A percentile compares a stretch with the other conserved stretches of the same genome.
phyloP scores from a whole-genome alignment of 2,113 vertebrate species.

The Marcusenius ussheri region DNA sequence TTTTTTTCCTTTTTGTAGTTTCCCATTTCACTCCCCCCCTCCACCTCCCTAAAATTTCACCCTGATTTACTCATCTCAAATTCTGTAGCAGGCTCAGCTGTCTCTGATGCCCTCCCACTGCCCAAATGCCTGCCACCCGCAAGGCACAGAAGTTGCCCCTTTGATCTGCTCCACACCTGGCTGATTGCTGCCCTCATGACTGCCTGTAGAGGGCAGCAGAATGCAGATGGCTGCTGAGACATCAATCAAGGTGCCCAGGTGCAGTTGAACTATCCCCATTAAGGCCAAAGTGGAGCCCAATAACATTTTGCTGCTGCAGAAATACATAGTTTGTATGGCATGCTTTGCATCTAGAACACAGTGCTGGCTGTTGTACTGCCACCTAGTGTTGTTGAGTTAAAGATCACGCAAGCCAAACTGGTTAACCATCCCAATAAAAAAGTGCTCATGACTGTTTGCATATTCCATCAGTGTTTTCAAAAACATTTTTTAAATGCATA shows the following conservation, averaged over 20 bases:
- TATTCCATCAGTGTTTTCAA: neutral
- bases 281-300: neutral
- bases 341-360: neutral
- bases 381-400: constrained; percentile 3
- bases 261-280: constrained; percentile 13
- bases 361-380: constrained; percentile 1
- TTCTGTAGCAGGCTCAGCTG: neutral
- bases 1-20: neutral
- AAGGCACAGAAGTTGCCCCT: neutral
- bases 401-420: too few relatives aligned
- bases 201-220: neutral
- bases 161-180: neutral
- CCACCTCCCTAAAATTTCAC: neutral
- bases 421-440: neutral
- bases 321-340: neutral
- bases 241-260: neutral
- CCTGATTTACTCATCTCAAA: neutral
- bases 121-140: neutral
- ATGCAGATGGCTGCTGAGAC: neutral
- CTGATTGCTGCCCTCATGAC: neutral
- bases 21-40: neutral
- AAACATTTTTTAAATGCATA: neutral
- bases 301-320: neutral
- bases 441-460: neutral
- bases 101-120: neutral